A percentile compares a stretch with the other conserved stretches of the same genome.
Conservation (phyloP, 2,888 invertebrate species). For the Dryococelus australis region DNA sequence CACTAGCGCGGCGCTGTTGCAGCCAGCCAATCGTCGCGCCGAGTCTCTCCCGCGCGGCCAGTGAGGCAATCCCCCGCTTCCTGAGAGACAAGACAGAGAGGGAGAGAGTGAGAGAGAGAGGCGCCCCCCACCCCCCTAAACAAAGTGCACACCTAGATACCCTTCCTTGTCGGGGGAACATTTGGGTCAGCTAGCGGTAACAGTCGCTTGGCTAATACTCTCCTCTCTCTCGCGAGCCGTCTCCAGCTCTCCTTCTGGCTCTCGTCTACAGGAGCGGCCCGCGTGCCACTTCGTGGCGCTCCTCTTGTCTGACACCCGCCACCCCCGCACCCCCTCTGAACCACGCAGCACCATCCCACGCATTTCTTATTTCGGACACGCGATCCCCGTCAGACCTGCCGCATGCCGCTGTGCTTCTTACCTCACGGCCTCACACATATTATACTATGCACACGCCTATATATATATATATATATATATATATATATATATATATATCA, state of each 20-base stretch:
- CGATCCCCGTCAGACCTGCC: no score
- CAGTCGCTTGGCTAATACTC: constrained; percentile 7
- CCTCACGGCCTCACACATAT: no score
- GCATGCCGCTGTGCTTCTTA: no score
- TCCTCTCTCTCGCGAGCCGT: neutral
- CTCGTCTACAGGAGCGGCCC: neutral
- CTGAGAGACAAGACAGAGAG: neutral
- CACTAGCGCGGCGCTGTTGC: neutral
- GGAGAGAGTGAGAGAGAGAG: neutral
- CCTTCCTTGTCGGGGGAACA: neutral
- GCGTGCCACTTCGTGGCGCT: neutral
- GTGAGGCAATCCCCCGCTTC: constrained; percentile 16
- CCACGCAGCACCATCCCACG: neutral
- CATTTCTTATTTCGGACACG: no score
- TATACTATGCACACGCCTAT: no score
- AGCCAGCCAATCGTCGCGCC: neutral
- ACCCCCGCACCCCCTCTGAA: neutral
- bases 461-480: no score
- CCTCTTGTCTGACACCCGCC: no score
- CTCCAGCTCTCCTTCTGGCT: neutral
- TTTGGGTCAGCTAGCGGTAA: constrained; percentile 10
- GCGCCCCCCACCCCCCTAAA: no score
- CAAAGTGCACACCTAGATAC: no score
- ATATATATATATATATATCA: no score
- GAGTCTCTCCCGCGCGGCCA: neutral